Conservation (phyloP, 2,888 invertebrate genomes). For the Strigamia crassipes region DNA sequence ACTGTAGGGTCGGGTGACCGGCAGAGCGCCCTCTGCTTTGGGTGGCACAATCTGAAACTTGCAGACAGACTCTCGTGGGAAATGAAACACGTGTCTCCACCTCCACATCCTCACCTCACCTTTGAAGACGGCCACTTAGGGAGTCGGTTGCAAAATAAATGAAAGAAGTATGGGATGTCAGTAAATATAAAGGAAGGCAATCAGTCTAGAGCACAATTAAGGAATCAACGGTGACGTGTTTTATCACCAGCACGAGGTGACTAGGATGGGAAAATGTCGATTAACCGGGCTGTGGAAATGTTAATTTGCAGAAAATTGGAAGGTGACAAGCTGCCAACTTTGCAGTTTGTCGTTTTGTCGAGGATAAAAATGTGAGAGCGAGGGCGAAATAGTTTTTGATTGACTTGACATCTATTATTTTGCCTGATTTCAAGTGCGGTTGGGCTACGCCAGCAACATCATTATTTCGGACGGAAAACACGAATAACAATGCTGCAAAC, state of each 20-base stretch:
- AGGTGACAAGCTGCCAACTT: conserved; percentile 21
- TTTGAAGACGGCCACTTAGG: not conserved
- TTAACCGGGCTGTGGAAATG: not conserved
- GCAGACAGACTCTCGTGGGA: not conserved
- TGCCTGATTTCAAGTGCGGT: too few species aligned
- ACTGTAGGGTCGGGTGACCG: not conserved
- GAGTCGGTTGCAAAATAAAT: not conserved
- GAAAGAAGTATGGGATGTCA: not conserved
- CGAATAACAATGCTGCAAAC: too few species aligned
- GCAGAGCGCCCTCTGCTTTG: not conserved
- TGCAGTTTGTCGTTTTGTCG: not conserved
- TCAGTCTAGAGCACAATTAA: not conserved
- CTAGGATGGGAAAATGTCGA: not conserved
- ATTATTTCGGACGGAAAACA: too few species aligned
- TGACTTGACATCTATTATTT: not conserved
- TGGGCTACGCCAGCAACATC: too few species aligned
- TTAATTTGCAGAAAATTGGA: conserved; percentile 10
- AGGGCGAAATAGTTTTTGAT: not conserved
- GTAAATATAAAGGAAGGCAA: conserved; percentile 7
- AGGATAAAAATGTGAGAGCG: not conserved
- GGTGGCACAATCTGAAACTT: conserved; percentile 17
- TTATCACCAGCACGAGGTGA: not conserved
- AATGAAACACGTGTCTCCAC: conserved; percentile 22
- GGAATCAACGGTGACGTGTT: not conserved
- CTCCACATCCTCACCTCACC: not conserved